Evolutionary conservation across 2,888 invertebrate genomes (phyloP).

Genomic region (Pseudococcus longispinus): DNA sequence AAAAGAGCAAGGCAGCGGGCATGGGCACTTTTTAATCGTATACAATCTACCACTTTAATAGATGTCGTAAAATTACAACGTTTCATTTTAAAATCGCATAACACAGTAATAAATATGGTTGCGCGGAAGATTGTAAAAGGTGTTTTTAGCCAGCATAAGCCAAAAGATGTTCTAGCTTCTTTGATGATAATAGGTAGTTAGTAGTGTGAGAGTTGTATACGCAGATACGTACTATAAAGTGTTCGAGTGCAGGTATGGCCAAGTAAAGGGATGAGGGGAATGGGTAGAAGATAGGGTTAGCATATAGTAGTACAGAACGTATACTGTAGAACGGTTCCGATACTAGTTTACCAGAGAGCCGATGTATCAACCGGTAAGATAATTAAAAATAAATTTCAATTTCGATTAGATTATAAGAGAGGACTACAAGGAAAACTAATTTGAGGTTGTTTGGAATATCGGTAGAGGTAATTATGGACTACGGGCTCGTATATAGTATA

Average conservation of each 20-base stretch:
- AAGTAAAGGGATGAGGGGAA: neutral
- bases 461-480: slow-evolving; percentile 56
- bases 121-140: slow-evolving; percentile 27
- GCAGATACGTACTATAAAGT: neutral
- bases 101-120: neutral
- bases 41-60: slow-evolving; percentile 41
- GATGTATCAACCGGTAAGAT: slow-evolving; percentile 56
- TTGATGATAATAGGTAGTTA: slow-evolving; percentile 49
- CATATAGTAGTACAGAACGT: neutral
- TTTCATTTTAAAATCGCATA: slow-evolving; percentile 45
- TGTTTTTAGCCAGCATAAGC: slow-evolving; percentile 45
- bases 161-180: slow-evolving; percentile 26
- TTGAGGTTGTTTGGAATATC: slow-evolving; percentile 54
- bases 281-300: neutral
- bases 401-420: slow-evolving; percentile 57
- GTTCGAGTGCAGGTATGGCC: neutral
- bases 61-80: slow-evolving; percentile 46
- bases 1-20: neutral
- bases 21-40: slow-evolving; percentile 23
- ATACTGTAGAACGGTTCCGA: slow-evolving; percentile 38
- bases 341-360: slow-evolving; percentile 49
- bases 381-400: slow-evolving; percentile 57
- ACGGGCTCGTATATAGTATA: slow-evolving; percentile 1
- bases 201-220: neutral
- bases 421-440: slow-evolving; percentile 57